Evolutionary conservation across 1,140 invertebrate species (phyloP), one percentile per base, ranked within the genome.

Genomic region (Temnothorax nylanderi): DNA sequence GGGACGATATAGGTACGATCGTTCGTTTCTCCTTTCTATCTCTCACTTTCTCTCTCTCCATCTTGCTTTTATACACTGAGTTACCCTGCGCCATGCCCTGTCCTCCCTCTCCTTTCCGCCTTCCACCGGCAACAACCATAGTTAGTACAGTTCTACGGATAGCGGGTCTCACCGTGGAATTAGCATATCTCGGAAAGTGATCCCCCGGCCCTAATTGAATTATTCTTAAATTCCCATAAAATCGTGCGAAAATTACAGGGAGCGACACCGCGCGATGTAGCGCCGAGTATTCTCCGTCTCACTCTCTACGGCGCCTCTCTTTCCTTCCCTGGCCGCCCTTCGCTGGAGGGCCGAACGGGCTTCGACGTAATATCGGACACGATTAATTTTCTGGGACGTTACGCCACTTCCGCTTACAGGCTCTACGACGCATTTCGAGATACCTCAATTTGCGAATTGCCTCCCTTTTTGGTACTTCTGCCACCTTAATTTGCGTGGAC

Each of bases 221-320:
- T 95, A 95, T 95, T 95, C 94, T 95, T 95, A 95, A 95, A 95
- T 95, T 95, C 94, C 94, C 94, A 95, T 95, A 95, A 95, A 95
- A 95, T 95, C 93, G 93, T 91, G 93, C 92, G 94, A 95, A 95
- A 95, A 95, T 95, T 94, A 95, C 94, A 92, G 87, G 76, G 80
- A 62, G 89, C 89, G 88, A 81, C 91, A 88, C 86, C 89, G 91
- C 87, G 84, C 88, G 37, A 72, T 58, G 51, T 72, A 72, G 51
- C 34, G 44, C 56, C 78, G 77, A 69, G 69, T 58, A 72, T 74
- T 62, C 64, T 58, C 44, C 37, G 26, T 75, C 60, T 21, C 65
- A 60, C 54, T 64, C 56, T 78, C 44, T 16, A 16, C 51, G 26
- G 16, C 32, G 21, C 11, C 72, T 34, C 82, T 74, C 65, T 47